A percentile compares a stretch with the other conserved stretches of the same genome.
These are phyloP conservation scores for Trimorus sp. DNA, from an alignment of 2,888 invertebrate species.

Conservation along the genomic window DNA sequence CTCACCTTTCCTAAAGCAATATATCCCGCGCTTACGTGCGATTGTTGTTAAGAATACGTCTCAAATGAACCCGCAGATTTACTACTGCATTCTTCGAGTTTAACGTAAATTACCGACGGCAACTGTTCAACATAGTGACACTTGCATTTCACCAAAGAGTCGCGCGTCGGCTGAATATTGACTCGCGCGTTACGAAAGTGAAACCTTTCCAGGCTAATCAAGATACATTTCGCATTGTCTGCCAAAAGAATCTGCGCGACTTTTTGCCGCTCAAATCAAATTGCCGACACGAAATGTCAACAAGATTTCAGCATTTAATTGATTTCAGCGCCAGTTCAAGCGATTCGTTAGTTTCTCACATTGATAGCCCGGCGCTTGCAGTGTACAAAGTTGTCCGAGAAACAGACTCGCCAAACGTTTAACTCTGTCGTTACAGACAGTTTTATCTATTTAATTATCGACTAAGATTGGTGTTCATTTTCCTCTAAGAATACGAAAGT, in stretches of 20 bases:
- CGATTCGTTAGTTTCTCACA: no score
- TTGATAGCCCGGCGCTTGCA: neutral
- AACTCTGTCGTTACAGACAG: slow-evolving; percentile 23
- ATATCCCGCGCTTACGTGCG: slow-evolving; percentile 47
- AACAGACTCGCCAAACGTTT: slow-evolving; percentile 14
- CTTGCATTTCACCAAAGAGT: slow-evolving; percentile 28
- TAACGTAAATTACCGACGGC: slow-evolving; percentile 40
- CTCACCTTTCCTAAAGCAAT: slow-evolving; percentile 52
- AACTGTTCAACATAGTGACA: slow-evolving; percentile 21
- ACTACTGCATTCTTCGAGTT: slow-evolving; percentile 47
- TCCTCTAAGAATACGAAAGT: slow-evolving; percentile 50
- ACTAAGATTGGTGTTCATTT: slow-evolving; percentile 56
- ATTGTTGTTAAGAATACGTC: slow-evolving; percentile 62
- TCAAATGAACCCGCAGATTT: slow-evolving; percentile 57
- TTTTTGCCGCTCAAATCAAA: slow-evolving; percentile 9
- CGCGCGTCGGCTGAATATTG: slow-evolving; percentile 42
- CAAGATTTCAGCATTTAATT: neutral
- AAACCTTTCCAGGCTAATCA: slow-evolving; percentile 36
- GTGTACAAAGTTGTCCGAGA: slow-evolving; percentile 40
- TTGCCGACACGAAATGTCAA: slow-evolving; percentile 6
- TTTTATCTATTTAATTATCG: slow-evolving; percentile 58
- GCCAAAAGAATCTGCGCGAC: slow-evolving; percentile 8
- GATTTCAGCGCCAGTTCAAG: no score
- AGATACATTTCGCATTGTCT: slow-evolving; percentile 26
- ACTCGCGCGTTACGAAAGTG: slow-evolving; percentile 42